Base-by-base conservation (phyloP, 37 sponge, comb jelly and placozoan genomes). In the Beroe ovata region DNA sequence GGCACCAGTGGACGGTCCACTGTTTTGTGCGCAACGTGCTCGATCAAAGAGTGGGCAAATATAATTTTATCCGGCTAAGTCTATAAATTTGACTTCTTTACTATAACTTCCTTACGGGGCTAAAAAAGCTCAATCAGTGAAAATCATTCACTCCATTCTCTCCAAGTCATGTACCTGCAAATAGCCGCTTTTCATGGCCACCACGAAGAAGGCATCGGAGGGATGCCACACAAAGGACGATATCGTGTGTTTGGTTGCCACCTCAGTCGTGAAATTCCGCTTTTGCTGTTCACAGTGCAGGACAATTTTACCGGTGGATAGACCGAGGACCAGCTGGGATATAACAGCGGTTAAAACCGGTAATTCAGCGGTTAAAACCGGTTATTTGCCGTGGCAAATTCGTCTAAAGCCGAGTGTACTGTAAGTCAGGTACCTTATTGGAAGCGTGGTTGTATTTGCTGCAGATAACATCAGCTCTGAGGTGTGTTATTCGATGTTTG, bases 281-380 rank as follows among this genome's bases (percentile, higher is more conserved):
- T 77, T 77, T 25, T 42, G 84, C 41, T 40, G 47, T 4, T 77
- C 84, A 40, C 84, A 77, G 54, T 77, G 84, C 42, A 77, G 84
- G 4, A 77, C 3, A 2, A 77, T 6, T 42, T 77, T 77, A 3
- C 84, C 84, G 23, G 54, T 77, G 42, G 42, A 39, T 8, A 77
- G 84, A 16, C 54, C 84, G 8, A 77, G 47, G 25, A 77, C 47
- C 22, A 77, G 54, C 69, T 66, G 63, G n/a, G n/a, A n/a, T n/a
- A n/a, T n/a, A n/a, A n/a, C n/a, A n/a, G n/a, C n/a, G n/a, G n/a
- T n/a, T n/a, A n/a, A n/a, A n/a, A n/a, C n/a, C n/a, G n/a, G n/a
- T n/a, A n/a, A n/a, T n/a, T n/a, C n/a, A n/a, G n/a, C n/a, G n/a
- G n/a, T n/a, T n/a, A n/a, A n/a, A n/a, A n/a, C n/a, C n/a, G n/a